Evolutionary conservation across 2,888 invertebrate species (phyloP).

Genomic region (Rhorus exstirpatorius): DNA sequence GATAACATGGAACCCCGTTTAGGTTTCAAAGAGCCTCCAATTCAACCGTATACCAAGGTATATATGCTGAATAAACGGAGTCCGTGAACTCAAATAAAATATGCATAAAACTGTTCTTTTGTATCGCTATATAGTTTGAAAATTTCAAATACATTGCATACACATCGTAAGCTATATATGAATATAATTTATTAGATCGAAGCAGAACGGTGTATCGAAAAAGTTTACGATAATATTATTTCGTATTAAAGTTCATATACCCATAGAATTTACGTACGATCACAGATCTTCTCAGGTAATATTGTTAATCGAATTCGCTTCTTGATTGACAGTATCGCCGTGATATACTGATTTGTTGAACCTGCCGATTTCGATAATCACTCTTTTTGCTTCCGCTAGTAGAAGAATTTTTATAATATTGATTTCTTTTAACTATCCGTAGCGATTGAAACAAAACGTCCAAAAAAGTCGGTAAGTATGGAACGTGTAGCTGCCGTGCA

Average conservation of each 20-base stretch:
- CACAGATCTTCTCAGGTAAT: not conserved
- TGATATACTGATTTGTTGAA: not conserved
- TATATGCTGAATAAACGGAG: not conserved
- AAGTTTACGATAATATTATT: not conserved
- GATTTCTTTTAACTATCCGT: too few species aligned
- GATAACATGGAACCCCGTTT: conserved; percentile 38
- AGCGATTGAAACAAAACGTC: too few species aligned
- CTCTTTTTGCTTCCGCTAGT: too few species aligned
- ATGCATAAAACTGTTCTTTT: not conserved
- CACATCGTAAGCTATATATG: not conserved
- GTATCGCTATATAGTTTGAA: not conserved
- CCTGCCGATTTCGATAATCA: too few species aligned
- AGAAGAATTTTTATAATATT: too few species aligned
- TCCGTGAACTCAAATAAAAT: conserved; percentile 29
- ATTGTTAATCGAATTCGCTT: not conserved
- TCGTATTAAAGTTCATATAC: not conserved
- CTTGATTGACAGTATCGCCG: not conserved
- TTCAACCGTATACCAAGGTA: conserved; percentile 26
- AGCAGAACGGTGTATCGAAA: not conserved
- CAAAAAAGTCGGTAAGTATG: too few species aligned
- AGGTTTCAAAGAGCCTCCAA: conserved; percentile 13
- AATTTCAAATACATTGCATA: not conserved
- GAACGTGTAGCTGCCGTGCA: too few species aligned
- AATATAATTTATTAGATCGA: not conserved
- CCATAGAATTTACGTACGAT: not conserved